A percentile compares a stretch with the other conserved stretches of the same genome.
Conservation (phyloP, 2,113 vertebrate species). For the Papio anubis region DNA sequence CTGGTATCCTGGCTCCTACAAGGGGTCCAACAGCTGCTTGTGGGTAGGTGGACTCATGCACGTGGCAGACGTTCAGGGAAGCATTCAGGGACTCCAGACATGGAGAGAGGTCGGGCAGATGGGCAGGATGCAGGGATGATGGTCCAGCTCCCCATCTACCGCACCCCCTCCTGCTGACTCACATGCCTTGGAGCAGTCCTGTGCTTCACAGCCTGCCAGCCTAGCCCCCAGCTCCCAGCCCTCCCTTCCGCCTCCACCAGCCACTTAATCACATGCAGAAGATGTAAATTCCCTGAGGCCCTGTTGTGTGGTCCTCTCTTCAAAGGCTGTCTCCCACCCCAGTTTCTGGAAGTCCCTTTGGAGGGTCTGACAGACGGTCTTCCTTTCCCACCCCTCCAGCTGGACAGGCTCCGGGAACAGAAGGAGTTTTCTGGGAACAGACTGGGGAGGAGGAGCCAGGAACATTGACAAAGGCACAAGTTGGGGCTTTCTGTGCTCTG, state of each 20-base stretch:
- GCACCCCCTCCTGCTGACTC: background rate
- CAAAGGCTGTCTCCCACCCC: conserved; percentile 57
- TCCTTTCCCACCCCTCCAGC: conserved; percentile 66
- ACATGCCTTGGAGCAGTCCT: background rate
- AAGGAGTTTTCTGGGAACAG: conserved; percentile 71
- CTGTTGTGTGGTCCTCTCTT: conserved; percentile 76
- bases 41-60: background rate
- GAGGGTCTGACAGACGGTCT: conserved; percentile 63
- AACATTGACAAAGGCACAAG: conserved; percentile 28
- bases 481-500: background rate
- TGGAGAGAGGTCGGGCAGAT: background rate
- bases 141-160: accelerated
- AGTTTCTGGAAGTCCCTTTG: conserved; percentile 65
- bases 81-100: background rate
- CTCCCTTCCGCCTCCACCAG: background rate
- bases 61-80: background rate
- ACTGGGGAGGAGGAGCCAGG: conserved; percentile 37
- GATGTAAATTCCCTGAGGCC: conserved; percentile 55
- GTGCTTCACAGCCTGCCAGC: background rate
- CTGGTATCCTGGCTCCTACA: background rate
- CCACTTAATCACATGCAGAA: conserved; percentile 69
- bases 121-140: background rate
- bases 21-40: background rate
- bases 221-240: background rate
- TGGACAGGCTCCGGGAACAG: conserved; percentile 69